Evolutionary conservation across 53 echinoderm and acorn worm genomes (phyloP), one percentile per base, ranked within the genome.

Genomic region (Zoroaster sp.): DNA sequence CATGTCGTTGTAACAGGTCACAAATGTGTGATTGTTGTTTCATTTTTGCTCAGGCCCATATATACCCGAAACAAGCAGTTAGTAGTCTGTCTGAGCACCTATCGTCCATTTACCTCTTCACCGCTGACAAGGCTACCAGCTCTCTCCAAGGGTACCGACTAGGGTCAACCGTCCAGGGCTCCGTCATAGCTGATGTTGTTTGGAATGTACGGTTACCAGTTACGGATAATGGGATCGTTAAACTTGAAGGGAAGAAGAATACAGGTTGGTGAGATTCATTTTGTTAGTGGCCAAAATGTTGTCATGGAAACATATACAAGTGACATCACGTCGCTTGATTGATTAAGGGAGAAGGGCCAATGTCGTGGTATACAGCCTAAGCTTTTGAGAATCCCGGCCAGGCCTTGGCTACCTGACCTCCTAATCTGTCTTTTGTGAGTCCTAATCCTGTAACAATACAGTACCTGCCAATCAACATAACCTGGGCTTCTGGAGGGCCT

Each of bases 141-240:
- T 49, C 76, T 15, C 69, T 97, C 52, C 75, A 88, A 43, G 98
- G 98, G 33, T 94, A 94, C 87, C 67, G 89, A 63, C 76, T 97
- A 13, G 78, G 65, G 21, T 70, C 75, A 13, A 1, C 63, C 2
- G 78, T 39, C n/a, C 40, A 69, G 37, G 81, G 33, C 5, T 11
- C 72, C 8, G 40, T 96, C 4, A 51, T n/a, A 31, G 94, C 95
- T 4, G 89, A 92, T 23, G 87, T 79, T 35, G 87, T 97, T 13
- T 97, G 97, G 97, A 90, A 96, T 80, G 94, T 96, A 3, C 95
- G 91, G 83, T 86, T 98, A 59, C 98, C 94, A 45, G 89, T 92
- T 18, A 67, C 91, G 5, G 73, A 87, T 30, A 92, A 94, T 67
- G 91, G 76, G 17, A 98, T 98, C 23, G 93, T 96, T 30, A 90